Base-by-base conservation (phyloP, 1,140 invertebrate genomes). In the Microplitis demolitor region DNA sequence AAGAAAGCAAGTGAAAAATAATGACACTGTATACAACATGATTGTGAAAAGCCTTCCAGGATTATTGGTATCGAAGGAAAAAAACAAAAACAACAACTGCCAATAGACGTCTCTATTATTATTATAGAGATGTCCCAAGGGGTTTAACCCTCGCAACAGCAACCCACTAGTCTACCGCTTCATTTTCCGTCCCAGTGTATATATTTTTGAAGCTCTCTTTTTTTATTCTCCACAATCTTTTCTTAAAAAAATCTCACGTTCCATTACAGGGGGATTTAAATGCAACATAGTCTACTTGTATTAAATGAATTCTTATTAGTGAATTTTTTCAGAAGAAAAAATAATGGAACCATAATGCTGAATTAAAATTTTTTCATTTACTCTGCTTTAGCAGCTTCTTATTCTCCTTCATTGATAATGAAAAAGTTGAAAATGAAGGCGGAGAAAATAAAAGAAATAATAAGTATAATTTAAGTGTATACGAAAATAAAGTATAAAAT, bases 1-100 rank as follows among this genome's bases (percentile, higher is more conserved):
- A n/a, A n/a, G n/a, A n/a, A 63, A 34, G n/a, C 35, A 39, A 63
- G 39, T 11, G 33, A 50, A 51, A 64, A 64, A 64, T 64, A 64
- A 64, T 64, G 62, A 64, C 16, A 61, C 3, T 11, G 16, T 13
- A 64, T 1, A 64, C 37, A 50, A 64, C 4, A 64, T 64, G 35
- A 50, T 64, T 50, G n/a, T 50, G 62, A n/a, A 16, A 64, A 64
- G 62, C 62, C 24, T 64, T 24, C 13, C 4, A 13, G 39, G 37
- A 64, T 64, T 64, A 64, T 64, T 64, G 39, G 62, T 50, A 64
- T 64, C 14, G 62, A 64, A 11, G n/a, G 4, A 37, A 50, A 64
- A 64, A 64, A 35, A 34, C 39, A 50, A 39, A 64, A 64, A 64
- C 14, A 62, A 6, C 4, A 45, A 45, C 33, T 62, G 60, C 14